Conservation (phyloP, 2,797 vertebrate species). For the Brachyalestes nurse region DNA sequence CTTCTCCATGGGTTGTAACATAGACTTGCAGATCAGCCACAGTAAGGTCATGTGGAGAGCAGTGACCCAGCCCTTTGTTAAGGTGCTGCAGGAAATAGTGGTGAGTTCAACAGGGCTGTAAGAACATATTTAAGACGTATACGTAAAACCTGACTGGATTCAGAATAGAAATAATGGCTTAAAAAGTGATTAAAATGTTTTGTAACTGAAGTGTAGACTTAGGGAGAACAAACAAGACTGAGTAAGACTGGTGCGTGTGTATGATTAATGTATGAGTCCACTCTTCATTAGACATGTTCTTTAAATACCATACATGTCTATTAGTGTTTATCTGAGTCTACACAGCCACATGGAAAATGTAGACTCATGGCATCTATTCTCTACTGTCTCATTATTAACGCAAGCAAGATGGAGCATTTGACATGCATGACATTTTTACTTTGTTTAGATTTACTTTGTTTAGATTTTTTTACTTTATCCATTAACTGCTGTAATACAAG, state of each 20-base stretch:
- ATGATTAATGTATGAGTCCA: background rate
- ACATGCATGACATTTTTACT: no score
- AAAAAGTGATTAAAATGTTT: background rate
- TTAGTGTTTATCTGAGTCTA: no score
- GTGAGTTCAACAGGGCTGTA: conserved; percentile 65
- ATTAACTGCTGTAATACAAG: no score
- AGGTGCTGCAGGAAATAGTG: conserved; percentile 76
- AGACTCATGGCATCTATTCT: no score
- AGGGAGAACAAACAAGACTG: background rate
- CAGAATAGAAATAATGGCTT: background rate
- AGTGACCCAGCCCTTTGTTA: conserved; percentile 69
- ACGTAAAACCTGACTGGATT: background rate
- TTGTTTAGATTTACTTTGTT: no score
- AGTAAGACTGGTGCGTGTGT: background rate
- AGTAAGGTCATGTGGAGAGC: conserved; percentile 78
- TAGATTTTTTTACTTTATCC: no score
- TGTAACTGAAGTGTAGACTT: no score
- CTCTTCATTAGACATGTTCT: no score
- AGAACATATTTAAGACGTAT: background rate
- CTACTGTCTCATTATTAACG: no score
- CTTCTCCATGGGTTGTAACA: conserved; percentile 84
- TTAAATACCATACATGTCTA: no score
- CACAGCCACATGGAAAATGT: no score
- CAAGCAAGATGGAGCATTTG: no score
- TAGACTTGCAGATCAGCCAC: conserved; percentile 87